These are phyloP conservation scores for Hydropsyche betteni DNA, from an alignment of 2,888 invertebrate genomes.

Conservation along the genomic window DNA sequence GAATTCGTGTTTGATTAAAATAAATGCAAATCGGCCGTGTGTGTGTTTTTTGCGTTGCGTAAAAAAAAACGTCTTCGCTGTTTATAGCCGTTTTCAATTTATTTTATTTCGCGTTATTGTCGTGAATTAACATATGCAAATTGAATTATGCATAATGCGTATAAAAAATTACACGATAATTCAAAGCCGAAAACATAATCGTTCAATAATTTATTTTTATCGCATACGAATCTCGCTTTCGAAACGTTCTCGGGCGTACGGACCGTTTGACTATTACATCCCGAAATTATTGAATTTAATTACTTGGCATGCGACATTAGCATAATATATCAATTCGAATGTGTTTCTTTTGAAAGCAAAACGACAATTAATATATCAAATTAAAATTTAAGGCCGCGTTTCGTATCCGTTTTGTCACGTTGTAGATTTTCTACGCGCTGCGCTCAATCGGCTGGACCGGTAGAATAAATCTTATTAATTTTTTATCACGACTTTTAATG, in stretches of 20 bases:
- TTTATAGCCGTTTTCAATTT: constrained; percentile 21
- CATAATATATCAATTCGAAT: constrained; percentile 28
- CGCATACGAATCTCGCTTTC: constrained; percentile 18
- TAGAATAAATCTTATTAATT: not conserved
- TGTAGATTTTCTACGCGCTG: not conserved
- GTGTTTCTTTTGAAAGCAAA: constrained; percentile 23
- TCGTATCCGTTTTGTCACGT: constrained; percentile 25
- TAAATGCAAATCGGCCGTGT: constrained; percentile 4
- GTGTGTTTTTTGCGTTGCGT: too few relatives aligned
- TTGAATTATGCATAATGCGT: constrained; percentile 2
- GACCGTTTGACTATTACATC: not conserved
- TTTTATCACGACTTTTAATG: not conserved
- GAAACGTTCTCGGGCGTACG: not conserved
- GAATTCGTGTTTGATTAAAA: constrained; percentile 11
- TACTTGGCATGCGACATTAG: not conserved
- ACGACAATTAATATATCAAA: constrained; percentile 10
- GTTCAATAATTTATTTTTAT: constrained; percentile 26
- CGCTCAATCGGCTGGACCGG: not conserved
- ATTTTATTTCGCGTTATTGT: constrained; percentile 19
- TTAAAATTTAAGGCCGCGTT: constrained; percentile 11
- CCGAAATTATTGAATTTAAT: constrained; percentile 24
- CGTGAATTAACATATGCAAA: constrained; percentile 13
- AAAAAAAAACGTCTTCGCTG: constrained; percentile 1
- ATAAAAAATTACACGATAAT: constrained; percentile 20
- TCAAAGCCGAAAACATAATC: constrained; percentile 23